Percentiles rank a stretch among this genome's conserved stretches.
phyloP scores from a whole-genome alignment of 2,113 vertebrate species.

The Naja naja region DNA sequence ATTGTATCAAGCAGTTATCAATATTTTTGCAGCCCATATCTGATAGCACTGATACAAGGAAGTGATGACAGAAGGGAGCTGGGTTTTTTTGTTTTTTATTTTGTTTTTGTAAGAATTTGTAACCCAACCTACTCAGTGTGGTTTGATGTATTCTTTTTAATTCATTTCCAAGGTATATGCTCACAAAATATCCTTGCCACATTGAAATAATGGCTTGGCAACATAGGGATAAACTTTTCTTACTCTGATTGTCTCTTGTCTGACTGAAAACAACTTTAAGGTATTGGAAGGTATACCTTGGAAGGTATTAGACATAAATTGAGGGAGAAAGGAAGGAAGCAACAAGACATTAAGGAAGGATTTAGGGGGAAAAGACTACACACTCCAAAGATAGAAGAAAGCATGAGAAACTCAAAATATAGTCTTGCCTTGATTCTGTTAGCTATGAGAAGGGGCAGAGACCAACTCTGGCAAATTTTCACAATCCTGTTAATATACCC shows the following conservation, averaged over 20 bases:
- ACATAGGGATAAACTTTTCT: neutral
- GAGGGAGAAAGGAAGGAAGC: neutral
- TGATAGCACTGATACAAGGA: neutral
- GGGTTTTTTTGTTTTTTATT: neutral
- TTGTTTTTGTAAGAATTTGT: neutral
- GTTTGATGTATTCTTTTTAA: neutral
- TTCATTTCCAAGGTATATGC: neutral
- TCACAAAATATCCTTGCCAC: neutral
- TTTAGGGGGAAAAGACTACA: neutral
- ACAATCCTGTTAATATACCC: neutral
- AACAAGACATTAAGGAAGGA: neutral
- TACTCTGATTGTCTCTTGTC: neutral
- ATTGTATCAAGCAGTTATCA: neutral
- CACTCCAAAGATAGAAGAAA: neutral
- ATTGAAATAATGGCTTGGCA: neutral
- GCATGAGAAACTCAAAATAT: neutral
- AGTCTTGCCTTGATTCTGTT: neutral
- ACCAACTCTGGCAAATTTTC: neutral
- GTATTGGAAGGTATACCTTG: too few relatives aligned
- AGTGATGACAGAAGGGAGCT: neutral
- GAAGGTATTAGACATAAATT: neutral
- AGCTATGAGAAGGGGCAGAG: neutral
- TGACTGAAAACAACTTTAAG: neutral
- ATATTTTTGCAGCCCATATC: neutral
- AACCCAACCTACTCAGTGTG: neutral